Conservation (phyloP, 2,797 vertebrate species). For the Dicrostonyx torquatus region DNA sequence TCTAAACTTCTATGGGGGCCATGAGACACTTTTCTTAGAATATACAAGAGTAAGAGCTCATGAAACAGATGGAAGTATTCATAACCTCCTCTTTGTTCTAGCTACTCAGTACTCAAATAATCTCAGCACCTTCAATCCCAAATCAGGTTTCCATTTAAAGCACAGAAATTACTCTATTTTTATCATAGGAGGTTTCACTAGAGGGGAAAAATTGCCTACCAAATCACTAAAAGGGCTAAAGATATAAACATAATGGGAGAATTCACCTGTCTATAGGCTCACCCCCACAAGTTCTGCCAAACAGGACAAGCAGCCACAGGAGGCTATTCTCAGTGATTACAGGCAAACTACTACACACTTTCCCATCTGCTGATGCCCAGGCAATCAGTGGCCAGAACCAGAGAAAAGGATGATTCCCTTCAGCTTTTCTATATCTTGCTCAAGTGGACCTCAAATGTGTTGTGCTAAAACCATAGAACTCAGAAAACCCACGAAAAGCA, state of each 20-base stretch:
- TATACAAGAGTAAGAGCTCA: not conserved
- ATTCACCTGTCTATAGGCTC: not conserved
- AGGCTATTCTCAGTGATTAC: not conserved
- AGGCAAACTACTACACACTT: not conserved
- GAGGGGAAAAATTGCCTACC: not conserved
- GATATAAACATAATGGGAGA: not conserved
- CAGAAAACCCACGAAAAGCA: not conserved
- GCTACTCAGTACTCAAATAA: not conserved
- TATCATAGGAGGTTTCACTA: not conserved
- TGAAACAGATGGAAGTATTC: not conserved
- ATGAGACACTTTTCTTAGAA: not conserved
- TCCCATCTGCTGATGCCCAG: not conserved
- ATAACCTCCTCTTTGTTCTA: not conserved
- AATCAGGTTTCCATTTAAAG: not conserved
- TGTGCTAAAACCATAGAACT: not conserved
- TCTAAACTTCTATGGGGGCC: not conserved
- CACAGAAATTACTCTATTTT: not conserved
- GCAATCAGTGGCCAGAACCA: not conserved
- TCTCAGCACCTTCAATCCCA: not conserved
- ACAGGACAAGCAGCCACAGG: not conserved
- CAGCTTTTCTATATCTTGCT: conserved; percentile 7
- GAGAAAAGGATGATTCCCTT: not conserved
- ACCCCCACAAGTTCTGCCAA: not conserved
- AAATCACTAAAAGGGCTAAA: not conserved
- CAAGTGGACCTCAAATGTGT: not conserved